phyloP scores from a whole-genome alignment of 2,113 vertebrate species.

The Scophthalmus maximus region DNA sequence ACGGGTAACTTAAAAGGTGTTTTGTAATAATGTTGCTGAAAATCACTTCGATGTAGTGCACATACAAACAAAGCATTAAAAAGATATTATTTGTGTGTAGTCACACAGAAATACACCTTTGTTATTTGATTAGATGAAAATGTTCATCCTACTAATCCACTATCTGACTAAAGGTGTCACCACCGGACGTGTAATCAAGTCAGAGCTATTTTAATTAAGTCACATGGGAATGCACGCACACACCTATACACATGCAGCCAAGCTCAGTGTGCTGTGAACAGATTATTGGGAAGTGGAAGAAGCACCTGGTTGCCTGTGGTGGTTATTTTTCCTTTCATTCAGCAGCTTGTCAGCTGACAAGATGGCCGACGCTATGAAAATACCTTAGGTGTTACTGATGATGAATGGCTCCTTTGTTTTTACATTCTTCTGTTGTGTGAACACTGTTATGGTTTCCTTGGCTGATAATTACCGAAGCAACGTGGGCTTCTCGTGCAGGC shows the following conservation, averaged over 20 bases:
- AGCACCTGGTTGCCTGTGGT: slow-evolving; percentile 78
- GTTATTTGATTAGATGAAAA: neutral
- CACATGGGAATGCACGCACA: slow-evolving; percentile 43
- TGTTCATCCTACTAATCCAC: slow-evolving; percentile 13
- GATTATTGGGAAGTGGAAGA: slow-evolving; percentile 55
- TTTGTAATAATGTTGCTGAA: neutral
- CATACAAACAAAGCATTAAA: neutral
- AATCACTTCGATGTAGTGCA: neutral
- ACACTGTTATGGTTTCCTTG: slow-evolving; percentile 77
- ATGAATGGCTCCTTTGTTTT: slow-evolving; percentile 82
- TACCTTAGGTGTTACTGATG: slow-evolving; percentile 68
- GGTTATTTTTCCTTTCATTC: slow-evolving; percentile 76
- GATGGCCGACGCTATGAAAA: slow-evolving; percentile 75
- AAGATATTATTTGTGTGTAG: neutral
- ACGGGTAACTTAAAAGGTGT: neutral
- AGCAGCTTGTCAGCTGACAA: slow-evolving; percentile 64
- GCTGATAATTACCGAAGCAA: slow-evolving; percentile 79
- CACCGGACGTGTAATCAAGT: slow-evolving; percentile 65
- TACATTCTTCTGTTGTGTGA: slow-evolving; percentile 76
- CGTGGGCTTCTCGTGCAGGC: slow-evolving; percentile 40
- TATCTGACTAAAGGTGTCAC: slow-evolving; percentile 57
- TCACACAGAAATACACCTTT: neutral
- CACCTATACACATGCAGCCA: neutral
- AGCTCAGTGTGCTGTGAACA: slow-evolving; percentile 27
- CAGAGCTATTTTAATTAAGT: slow-evolving; percentile 48